phyloP scores from a whole-genome alignment of 1,140 invertebrate species.

The Procambarus virginalis region DNA sequence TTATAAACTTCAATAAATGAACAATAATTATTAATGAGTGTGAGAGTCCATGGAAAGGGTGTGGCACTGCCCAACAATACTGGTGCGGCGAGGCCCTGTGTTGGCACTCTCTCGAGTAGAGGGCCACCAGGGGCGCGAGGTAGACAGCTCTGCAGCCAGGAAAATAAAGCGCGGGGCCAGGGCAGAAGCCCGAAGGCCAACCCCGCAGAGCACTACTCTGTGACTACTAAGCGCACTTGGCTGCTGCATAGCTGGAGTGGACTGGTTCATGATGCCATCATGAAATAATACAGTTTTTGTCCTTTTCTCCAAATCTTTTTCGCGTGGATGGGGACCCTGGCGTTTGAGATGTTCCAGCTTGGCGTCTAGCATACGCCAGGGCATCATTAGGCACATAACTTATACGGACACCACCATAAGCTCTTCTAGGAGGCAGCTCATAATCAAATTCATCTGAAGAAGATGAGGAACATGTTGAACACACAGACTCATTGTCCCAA shows the following conservation, averaged over 20 bases:
- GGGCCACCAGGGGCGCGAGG: conserved; percentile 50
- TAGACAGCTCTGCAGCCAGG: conserved; percentile 49
- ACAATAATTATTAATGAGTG: background rate
- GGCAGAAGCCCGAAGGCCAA: background rate
- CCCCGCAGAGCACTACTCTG: conserved; percentile 39
- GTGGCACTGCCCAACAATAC: conserved; percentile 13
- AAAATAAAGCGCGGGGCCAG: conserved; percentile 5
- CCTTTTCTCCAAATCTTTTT: conserved; percentile 68
- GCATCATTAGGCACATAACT: conserved; percentile 93
- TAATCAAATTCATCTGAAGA: conserved; percentile 86
- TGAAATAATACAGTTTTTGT: conserved; percentile 73
- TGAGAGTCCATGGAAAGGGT: background rate
- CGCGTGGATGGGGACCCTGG: conserved; percentile 48
- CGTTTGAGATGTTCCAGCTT: conserved; percentile 52
- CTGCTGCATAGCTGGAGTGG: conserved; percentile 32
- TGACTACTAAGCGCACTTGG: conserved; percentile 61
- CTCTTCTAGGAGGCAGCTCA: conserved; percentile 84
- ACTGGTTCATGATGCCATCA: conserved; percentile 64
- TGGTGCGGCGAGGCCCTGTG: conserved; percentile 26
- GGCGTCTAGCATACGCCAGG: conserved; percentile 78
- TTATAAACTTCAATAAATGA: background rate
- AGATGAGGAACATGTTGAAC: conserved; percentile 87
- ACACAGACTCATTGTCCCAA: conserved; percentile 79
- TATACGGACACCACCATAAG: conserved; percentile 86
- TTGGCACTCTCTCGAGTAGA: conserved; percentile 46